Evolutionary conservation across 2,888 invertebrate species (phyloP), one percentile per base, ranked within the genome.

Genomic region (Ommatoiulus sabulosus): DNA sequence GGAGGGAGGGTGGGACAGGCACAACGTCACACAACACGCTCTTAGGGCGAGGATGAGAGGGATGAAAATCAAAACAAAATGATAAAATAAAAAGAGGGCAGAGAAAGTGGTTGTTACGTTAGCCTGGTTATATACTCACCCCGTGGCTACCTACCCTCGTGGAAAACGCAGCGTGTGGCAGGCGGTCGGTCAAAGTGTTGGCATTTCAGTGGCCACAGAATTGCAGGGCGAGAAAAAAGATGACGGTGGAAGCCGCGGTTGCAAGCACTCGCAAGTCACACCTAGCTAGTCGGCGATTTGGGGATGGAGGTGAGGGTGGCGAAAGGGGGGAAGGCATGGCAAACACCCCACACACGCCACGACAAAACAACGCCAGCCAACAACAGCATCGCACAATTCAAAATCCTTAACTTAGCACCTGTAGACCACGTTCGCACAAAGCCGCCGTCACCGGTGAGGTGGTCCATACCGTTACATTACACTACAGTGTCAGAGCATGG

Each of bases 301-400:
- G 35, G 35, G 2, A 1, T 35, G 35, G 35, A 35, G 35, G 35
- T 35, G 35, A 35, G 35, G 35, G 35, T 35, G 35, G 35, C 35
- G 35, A 35, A 35, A 20, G 52, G 88, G 85, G 44, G 88, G 12
- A 84, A 88, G 88, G 88, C 85, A 88, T 88, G 46, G 88, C 87
- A 85, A 44, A 88, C 24, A 88, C 88, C 72, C 88, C 35, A 35
- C 35, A 17, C 88, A 88, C 88, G 84, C 86, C 86, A 86, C 44
- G n/a, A 86, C 86, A 86, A 86, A 86, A 86, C 44, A 86, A 44
- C 20, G 86, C 86, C 86, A 86, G 86, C 86, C 86, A 86, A 86
- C 86, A 86, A 86, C 86, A 86, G 86, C 46, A 86, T 86, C 86
- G 20, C 86, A 86, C 44, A 44, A 44, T 7, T 86, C 15, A 86